A percentile compares a stretch with the other conserved stretches of the same genome.
Evolutionary conservation across 2,888 invertebrate genomes (phyloP).

Genomic region (Aphodius sticticus): DNA sequence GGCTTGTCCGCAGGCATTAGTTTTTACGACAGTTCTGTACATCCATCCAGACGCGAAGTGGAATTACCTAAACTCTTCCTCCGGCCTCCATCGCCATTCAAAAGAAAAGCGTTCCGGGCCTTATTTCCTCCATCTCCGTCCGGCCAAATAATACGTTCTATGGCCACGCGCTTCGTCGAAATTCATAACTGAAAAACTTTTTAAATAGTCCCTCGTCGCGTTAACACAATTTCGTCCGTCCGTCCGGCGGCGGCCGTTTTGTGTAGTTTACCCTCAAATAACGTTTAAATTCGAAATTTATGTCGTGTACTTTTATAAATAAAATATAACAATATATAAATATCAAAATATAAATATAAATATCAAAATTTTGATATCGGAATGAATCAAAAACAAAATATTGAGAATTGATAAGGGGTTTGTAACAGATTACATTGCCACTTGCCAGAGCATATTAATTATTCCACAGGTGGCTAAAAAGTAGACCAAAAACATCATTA

Average conservation of each 20-base stretch:
- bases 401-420: no score
- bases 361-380: no score
- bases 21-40: not conserved
- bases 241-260: constrained; percentile 17
- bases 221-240: constrained; percentile 26
- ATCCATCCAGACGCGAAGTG: no score
- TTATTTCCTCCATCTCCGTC: constrained; percentile 19
- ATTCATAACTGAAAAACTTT: constrained; percentile 28
- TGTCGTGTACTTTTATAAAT: constrained; percentile 54
- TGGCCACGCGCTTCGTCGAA: constrained; percentile 22
- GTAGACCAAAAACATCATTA: no score
- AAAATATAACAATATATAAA: no score
- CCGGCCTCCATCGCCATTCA: not conserved
- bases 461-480: no score
- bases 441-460: no score
- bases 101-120: constrained; percentile 6
- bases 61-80: no score
- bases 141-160: constrained; percentile 28
- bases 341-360: no score
- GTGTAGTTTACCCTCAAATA: constrained; percentile 52
- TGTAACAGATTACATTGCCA: no score
- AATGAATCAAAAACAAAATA: no score
- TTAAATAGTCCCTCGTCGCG: constrained; percentile 21
- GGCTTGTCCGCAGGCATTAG: no score
- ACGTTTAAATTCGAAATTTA: constrained; percentile 54